Base-by-base conservation (phyloP, 2,113 vertebrate species). In the Mionectes macconnelli region DNA sequence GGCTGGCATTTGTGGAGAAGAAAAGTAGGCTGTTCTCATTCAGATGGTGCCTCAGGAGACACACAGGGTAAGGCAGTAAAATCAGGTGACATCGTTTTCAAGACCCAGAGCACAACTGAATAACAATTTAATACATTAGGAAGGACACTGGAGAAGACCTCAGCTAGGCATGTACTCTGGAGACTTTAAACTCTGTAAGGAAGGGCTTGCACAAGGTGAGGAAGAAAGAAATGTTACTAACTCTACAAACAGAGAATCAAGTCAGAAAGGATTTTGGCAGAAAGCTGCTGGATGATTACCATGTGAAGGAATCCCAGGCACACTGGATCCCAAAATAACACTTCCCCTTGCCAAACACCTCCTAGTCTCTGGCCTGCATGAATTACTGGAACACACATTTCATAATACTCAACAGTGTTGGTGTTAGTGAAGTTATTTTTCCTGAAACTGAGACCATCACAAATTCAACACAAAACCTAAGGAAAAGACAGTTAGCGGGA, bases 91-190 rank as follows among this genome's bases (percentile, higher is more conserved):
- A 68, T 66, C 90, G 91, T 93, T 96, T 94, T 92, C 86, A 92
- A 94, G 84, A 76, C 86, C 66, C 93, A 88, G 93, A 97, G 96
- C 89, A 90, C 76, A 57, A 92, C 75, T 91, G 96, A 96, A 95
- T 95, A 66, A 94, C 95, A 97, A 87, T 59, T 89, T 76, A 83
- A 86, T 77, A 69, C 28, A 52, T 74, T n/a, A 81, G 75, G 42
- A 88, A 49, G 18, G 70, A 35, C 66, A 55, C 0, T 77, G 73
- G 7, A 77, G 27, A 39, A 66, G 63, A 89, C 42, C 40, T 76
- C 50, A 70, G 47, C 39, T 40, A 55, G 40, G 52, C 82, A 73
- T 12, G 33, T 44, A 24, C 82, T 77, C 63, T 74, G 50, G 39
- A 83, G 63, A 78, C 60, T 69, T 90, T 74, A 56, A 85, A 80